A percentile compares a stretch with the other conserved stretches of the same genome.
Evolutionary conservation across 64 coral and sea anemone species (phyloP).

Genomic region (Pocillopora verrucosa): DNA sequence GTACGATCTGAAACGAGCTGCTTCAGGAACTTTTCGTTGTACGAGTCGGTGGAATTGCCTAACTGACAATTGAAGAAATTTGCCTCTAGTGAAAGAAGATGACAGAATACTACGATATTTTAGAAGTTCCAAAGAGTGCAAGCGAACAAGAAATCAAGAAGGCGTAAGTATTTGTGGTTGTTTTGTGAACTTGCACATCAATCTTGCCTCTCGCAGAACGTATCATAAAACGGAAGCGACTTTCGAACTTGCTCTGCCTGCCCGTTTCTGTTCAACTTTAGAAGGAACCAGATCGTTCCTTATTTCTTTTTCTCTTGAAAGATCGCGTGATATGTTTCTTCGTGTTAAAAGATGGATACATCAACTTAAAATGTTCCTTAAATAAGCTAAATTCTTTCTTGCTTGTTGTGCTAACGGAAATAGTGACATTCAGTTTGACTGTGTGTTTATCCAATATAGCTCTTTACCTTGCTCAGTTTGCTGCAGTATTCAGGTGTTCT

Average conservation of each 20-base stretch:
- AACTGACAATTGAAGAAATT: background rate
- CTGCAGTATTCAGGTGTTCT: background rate
- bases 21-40: too few relatives aligned
- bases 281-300: too few relatives aligned
- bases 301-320: too few relatives aligned
- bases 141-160: constrained; percentile 93
- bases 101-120: constrained; percentile 89
- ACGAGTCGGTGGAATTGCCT: too few relatives aligned
- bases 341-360: background rate
- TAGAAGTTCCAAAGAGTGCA: constrained; percentile 67
- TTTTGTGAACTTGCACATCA: background rate
- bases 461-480: background rate
- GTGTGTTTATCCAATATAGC: background rate
- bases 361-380: background rate
- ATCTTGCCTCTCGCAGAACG: background rate
- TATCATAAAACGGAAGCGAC: background rate
- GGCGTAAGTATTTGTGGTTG: constrained; percentile 68
- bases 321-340: too few relatives aligned
- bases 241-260: background rate
- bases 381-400: background rate
- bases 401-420: background rate
- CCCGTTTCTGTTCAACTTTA: too few relatives aligned
- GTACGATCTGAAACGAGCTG: too few relatives aligned
- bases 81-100: constrained; percentile 2
- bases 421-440: background rate